Percentiles rank a stretch among this genome's conserved stretches.
phyloP scores from a whole-genome alignment of 2,888 invertebrate species.

The Cremastinae sp. region DNA sequence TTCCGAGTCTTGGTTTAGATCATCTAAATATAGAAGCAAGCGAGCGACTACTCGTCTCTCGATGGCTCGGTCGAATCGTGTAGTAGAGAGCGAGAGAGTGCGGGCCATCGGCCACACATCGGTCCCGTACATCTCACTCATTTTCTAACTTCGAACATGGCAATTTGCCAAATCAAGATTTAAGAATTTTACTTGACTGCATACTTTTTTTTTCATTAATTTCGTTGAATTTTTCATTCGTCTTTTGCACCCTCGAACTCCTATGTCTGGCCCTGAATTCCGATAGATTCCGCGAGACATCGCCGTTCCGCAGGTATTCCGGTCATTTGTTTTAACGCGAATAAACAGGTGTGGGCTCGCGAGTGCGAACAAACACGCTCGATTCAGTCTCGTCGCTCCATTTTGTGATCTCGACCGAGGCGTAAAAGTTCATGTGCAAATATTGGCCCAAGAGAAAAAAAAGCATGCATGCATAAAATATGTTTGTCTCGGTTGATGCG shows the following conservation, averaged over 20 bases:
- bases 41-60: slow-evolving; percentile 74
- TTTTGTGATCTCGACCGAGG: slow-evolving; percentile 20
- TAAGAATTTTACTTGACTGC: slow-evolving; percentile 65
- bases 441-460: not conserved
- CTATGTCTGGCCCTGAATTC: slow-evolving; percentile 18
- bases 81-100: slow-evolving; percentile 62
- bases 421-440: not conserved
- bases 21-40: slow-evolving; percentile 77
- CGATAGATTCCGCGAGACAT: slow-evolving; percentile 7
- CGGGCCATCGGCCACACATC: slow-evolving; percentile 70
- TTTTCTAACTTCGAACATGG: slow-evolving; percentile 75
- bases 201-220: slow-evolving; percentile 57
- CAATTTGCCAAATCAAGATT: slow-evolving; percentile 72
- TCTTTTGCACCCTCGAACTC: not conserved
- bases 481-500: too few relatives aligned
- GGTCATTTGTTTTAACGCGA: slow-evolving; percentile 18
- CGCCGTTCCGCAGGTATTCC: not conserved
- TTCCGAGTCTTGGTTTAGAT: slow-evolving; percentile 80
- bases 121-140: slow-evolving; percentile 73
- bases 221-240: slow-evolving; percentile 19
- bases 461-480: too few relatives aligned
- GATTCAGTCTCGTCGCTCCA: slow-evolving; percentile 16
- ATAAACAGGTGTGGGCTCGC: slow-evolving; percentile 46
- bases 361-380: slow-evolving; percentile 16
- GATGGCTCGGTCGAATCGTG: slow-evolving; percentile 72